Evolutionary conservation across 2,888 invertebrate species (phyloP), one percentile per base, ranked within the genome.

Genomic region (Acronicta aceris): DNA sequence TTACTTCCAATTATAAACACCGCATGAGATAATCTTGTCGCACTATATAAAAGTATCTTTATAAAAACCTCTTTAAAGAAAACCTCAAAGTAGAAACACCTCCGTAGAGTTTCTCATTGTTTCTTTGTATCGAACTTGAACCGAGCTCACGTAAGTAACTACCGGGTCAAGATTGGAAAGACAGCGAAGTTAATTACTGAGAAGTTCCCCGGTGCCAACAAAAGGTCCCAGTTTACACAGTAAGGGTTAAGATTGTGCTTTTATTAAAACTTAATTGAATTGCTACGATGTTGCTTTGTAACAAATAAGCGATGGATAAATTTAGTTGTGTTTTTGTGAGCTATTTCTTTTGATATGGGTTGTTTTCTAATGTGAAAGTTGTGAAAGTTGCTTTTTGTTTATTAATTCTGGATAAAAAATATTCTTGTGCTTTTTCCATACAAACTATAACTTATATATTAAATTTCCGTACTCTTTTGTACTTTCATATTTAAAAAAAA

Each of bases 41-140:
- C 33, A 38, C 38, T 38, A 2, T n/a, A 38, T 5, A 38, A 21
- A 21, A 38, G 38, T n/a, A 4, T 38, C 1, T 38, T n/a, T n/a
- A n/a, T 38, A n/a, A 13, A 47, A 15, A 33, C 15, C 15, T 10
- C n/a, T 7, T 38, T n/a, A 38, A 33, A 38, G 38, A 13, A 38
- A 38, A 38, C 38, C 38, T 38, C 38, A 38, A 38, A 38, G 38
- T n/a, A 38, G n/a, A 38, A 38, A 38, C n/a, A 38, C 38, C 5
- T 38, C 38, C 1, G 38, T n/a, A n/a, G 38, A 38, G 38, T 38
- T 33, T 33, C 33, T 38, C n/a, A 38, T 38, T 38, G 38, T 38
- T 38, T 38, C 38, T 38, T 38, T 38, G 38, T 38, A 38, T 38
- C 38, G 38, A 38, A 38, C 38, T 38, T 38, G 38, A 38, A 38